Conservation (phyloP, 2,797 vertebrate species). For the Babyrousa celebensis region DNA sequence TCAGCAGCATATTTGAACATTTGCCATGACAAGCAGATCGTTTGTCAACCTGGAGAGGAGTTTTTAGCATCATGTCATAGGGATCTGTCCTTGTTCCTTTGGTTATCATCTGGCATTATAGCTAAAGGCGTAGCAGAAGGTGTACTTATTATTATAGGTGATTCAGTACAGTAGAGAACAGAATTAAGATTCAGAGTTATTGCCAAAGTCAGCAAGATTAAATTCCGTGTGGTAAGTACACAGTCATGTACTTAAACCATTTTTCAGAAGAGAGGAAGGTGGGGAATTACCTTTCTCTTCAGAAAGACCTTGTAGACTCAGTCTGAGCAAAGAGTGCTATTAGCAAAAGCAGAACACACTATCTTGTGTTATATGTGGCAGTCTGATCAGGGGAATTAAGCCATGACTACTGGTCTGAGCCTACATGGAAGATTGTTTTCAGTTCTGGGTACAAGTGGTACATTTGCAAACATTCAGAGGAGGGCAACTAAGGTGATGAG, state of each 20-base stretch:
- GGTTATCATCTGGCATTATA: conserved; percentile 38
- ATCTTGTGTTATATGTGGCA: neutral
- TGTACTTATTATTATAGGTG: conserved; percentile 65
- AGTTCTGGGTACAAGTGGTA: conserved; percentile 29
- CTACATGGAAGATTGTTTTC: conserved; percentile 14
- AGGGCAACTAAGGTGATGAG: neutral
- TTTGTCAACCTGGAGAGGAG: conserved; percentile 54
- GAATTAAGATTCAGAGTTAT: conserved; percentile 71
- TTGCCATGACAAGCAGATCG: conserved; percentile 45
- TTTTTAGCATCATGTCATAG: conserved; percentile 41
- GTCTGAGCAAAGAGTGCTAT: conserved; percentile 43
- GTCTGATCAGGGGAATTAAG: conserved; percentile 38
- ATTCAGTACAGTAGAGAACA: conserved; percentile 55
- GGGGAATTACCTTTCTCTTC: conserved; percentile 30
- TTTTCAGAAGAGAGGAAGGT: conserved; percentile 63
- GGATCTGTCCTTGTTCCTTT: conserved; percentile 53
- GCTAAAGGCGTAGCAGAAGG: conserved; percentile 69
- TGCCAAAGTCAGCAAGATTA: conserved; percentile 68
- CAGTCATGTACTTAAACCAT: conserved; percentile 49
- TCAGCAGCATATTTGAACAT: conserved; percentile 54
- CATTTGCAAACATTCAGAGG: conserved; percentile 35
- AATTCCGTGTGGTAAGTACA: conserved; percentile 66
- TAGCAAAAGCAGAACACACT: conserved; percentile 33
- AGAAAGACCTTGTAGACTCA: conserved; percentile 26
- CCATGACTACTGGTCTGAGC: neutral